These are phyloP conservation scores for Malurus elegans DNA, from an alignment of 2,113 vertebrate species.

Conservation along the genomic window DNA sequence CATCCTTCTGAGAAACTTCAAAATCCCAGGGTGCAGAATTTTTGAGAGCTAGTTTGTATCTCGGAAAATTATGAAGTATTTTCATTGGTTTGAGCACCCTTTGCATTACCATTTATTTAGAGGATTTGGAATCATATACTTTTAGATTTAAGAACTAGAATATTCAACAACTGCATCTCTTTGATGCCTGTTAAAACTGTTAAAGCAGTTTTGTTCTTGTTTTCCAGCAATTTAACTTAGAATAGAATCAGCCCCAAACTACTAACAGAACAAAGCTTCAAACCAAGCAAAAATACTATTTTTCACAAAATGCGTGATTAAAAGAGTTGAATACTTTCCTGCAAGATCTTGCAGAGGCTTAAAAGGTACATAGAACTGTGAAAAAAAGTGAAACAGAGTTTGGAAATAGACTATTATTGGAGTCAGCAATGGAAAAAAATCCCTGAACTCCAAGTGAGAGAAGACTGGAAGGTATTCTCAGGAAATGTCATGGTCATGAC, in stretches of 20 bases:
- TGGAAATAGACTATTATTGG: background rate
- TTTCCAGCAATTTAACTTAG: background rate
- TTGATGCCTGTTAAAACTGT: background rate
- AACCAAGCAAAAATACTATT: fast-evolving
- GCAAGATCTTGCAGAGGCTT: background rate
- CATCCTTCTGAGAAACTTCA: background rate
- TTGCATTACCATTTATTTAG: background rate
- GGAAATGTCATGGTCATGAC: background rate
- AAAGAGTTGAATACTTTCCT: background rate
- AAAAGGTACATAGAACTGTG: background rate
- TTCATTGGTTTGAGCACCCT: background rate
- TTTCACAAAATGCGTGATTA: background rate
- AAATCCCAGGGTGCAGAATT: background rate
- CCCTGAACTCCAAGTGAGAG: background rate
- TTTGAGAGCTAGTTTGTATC: background rate
- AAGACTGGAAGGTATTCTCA: background rate
- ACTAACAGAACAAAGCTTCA: background rate
- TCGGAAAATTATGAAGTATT: background rate
- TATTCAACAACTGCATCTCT: background rate
- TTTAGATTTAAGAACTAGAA: background rate
- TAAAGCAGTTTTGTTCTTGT: background rate
- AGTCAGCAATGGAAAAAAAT: background rate
- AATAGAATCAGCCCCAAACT: background rate
- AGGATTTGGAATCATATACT: background rate
- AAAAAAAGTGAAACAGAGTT: background rate